Evolutionary conservation across 2,797 vertebrate genomes (phyloP).

Genomic region (Acridotheres tristis): DNA sequence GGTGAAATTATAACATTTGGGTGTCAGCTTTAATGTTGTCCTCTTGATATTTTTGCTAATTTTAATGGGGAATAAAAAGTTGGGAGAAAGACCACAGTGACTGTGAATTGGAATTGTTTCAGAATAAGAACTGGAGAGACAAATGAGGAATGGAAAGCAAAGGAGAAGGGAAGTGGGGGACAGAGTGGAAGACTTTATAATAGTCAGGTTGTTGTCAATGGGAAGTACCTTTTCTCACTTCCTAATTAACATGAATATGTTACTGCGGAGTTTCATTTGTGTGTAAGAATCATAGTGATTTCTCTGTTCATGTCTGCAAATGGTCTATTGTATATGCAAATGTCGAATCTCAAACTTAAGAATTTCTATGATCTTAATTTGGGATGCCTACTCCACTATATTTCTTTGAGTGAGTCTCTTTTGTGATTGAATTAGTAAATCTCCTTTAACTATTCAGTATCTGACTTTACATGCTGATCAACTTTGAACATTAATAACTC

Average conservation of each 20-base stretch:
- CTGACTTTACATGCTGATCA: not conserved
- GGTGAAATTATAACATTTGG: not conserved
- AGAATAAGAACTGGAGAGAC: not conserved
- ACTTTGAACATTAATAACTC: not conserved
- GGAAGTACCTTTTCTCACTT: not conserved
- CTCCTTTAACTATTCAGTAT: not conserved
- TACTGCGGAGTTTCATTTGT: not conserved
- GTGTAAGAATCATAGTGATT: not conserved
- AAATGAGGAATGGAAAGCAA: not conserved
- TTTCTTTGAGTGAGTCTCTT: not conserved
- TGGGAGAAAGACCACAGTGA: not conserved
- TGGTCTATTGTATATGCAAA: not conserved
- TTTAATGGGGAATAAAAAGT: not conserved
- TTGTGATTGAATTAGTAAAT: not conserved
- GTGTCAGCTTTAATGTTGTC: not conserved
- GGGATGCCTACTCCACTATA: not conserved
- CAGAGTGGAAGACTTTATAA: not conserved
- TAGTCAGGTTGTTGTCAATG: not conserved
- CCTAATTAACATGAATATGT: not conserved
- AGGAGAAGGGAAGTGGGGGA: not conserved
- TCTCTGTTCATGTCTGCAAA: not conserved
- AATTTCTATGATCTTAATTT: not conserved
- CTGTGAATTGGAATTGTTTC: not conserved
- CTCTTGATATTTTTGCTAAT: not conserved
- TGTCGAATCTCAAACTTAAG: not conserved